Evolutionary conservation across 2,113 vertebrate genomes (phyloP), one percentile per base, ranked within the genome.

Genomic region (Phodopus roborovskii): DNA sequence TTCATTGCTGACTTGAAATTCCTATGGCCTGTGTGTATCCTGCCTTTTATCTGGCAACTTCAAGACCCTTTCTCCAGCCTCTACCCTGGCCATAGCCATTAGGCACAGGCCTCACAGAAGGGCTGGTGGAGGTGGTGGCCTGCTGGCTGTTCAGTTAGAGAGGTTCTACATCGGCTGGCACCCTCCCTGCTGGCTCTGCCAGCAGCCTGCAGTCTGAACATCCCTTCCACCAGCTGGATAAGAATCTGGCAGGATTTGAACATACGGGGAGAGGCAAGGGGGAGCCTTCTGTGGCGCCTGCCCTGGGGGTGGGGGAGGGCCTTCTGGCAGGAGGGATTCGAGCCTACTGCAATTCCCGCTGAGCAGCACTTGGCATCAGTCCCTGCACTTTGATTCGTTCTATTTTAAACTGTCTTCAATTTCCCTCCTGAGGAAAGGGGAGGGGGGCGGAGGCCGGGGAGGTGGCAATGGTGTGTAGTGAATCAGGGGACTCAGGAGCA

Each of bases 171-270:
- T 82, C 62, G 56, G 1, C 9, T 7, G 0, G 0, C 0, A 12
- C 16, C 16, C 88, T 30, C 7, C 10, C 77, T 85, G 81, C 28
- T 4, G 64, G 90, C 30, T 94, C 33, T 91, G 95, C 95, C 96
- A 94, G 94, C 97, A 78, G 97, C 97, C 97, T 94, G 97, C 91
- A 88, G 96, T 68, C 90, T 96, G 97, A 95, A 89, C 95, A 94
- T 89, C 96, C 92, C 82, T 81, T 88, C 84, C 6, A 79, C 89
- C 96, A 95, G 96, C 94, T 97, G 96, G 94, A 82, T 70, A 86
- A 48, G 3, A 96, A 91, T 83, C 96, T 96, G 92, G 96, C 58
- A 87, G 96, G 92, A 82, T 78, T 68, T 70, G 95, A 94, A 94
- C 91, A 93, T 56, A 75, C 10, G 36, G 95, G 92, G 45, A 91